Evolutionary conservation across 2,888 invertebrate genomes (phyloP).

Genomic region (Noctua pronuba): DNA sequence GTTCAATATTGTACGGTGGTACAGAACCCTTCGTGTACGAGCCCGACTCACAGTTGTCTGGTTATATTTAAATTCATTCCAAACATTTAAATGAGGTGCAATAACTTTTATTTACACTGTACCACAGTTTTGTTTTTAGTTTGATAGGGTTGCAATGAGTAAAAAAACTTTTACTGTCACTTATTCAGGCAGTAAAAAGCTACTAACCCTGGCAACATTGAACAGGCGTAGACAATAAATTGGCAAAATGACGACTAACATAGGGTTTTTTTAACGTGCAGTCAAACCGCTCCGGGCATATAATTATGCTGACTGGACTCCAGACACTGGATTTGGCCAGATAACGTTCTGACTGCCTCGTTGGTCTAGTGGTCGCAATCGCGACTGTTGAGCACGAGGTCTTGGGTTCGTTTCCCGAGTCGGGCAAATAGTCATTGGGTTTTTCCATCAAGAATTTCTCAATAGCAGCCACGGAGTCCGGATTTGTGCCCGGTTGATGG

Average conservation of each 20-base stretch:
- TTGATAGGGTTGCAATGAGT: background rate
- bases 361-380: no score
- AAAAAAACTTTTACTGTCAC: background rate
- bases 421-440: no score
- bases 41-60: background rate
- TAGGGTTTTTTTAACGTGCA: background rate
- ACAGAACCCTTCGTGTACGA: background rate
- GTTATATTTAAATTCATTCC: constrained; percentile 50
- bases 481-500: no score
- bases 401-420: no score
- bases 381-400: no score
- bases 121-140: constrained; percentile 22
- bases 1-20: background rate
- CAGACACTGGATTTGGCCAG: no score
- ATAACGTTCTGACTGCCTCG: no score
- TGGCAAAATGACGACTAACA: background rate
- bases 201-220: background rate
- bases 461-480: no score
- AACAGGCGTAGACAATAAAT: background rate
- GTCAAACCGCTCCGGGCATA: background rate
- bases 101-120: constrained; percentile 53
- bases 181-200: background rate
- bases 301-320: background rate
- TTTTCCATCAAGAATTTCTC: no score
- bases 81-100: constrained; percentile 65